Evolutionary conservation across 2,888 invertebrate genomes (phyloP), one percentile per base, ranked within the genome.

Genomic region (Drosophila dives): DNA sequence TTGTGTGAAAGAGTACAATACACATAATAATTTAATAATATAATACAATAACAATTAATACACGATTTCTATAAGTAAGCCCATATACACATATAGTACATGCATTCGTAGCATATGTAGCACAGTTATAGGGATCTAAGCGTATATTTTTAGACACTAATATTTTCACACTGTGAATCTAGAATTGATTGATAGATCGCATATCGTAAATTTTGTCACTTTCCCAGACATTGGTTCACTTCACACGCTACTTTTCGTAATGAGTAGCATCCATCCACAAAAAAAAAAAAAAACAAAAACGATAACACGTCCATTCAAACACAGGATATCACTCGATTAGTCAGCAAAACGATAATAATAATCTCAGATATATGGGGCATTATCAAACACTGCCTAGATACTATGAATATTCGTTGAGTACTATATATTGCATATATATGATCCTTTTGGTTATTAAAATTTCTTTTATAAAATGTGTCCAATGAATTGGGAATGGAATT

Each of bases 71-170:
- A 68, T 48, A 42, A 53, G 29, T 72, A 68, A 78, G 65, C 67
- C 68, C 62, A 49, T 61, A 61, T 36, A 65, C 40, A 58, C 40
- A 62, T 55, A 67, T 26, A 59, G 23, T 53, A 73, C 15, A 59
- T 65, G 53, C 66, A 77, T 65, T 51, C 55, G 49, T 66, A 62
- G 72, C 51, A 69, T 65, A 64, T 53, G 63, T 63, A 77, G 73
- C 65, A 71, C 77, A 73, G 66, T 73, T 70, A 65, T 67, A 81
- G 69, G 59, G 56, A 72, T 71, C 78, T 70, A 78, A 76, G 70
- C 66, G 62, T 83, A 87, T 87, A 82, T 81, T 84, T 84, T 81
- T 85, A 72, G 75, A 84, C 66, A 65, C 75, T 79, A 68, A 64
- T 33, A 17, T 74, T 70, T 72, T 77, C 72, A 67, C 66, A 62